Base-by-base conservation (phyloP, 23 tunicate genomes). In the Ciona savignyi region DNA sequence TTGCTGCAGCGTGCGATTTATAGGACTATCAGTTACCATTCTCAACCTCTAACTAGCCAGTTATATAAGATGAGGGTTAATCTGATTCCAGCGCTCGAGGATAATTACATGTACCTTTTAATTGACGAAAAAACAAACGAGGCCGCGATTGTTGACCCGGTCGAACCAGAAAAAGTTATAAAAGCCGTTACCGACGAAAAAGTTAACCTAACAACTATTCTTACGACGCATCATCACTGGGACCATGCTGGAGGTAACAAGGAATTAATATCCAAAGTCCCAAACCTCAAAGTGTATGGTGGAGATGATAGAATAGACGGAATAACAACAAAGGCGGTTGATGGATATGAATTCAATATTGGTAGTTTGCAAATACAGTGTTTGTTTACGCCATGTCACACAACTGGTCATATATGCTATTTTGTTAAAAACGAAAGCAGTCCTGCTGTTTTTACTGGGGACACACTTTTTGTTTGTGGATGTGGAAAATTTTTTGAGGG, bases 401-500 rank as follows among this genome's bases (percentile, higher is more conserved):
- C 98, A 49, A 77, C 80, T 62, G 98, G 98, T 1, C 98, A 93
- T 61, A 81, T 85, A 65, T 84, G 95, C 30, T 95, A 87, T 42
- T 86, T 84, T 64, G 93, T 86, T 56, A 74, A 82, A 23, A 51
- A 64, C 21, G 67, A 72, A 32, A 75, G 78, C 6, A 63, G 34
- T 1, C 84, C 93, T 65, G 82, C 68, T 32, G 98, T 86, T 19
- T 93, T 93, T 35, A 93, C 93, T 23, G 93, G 99, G 22, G 99
- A 95, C 70, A 89, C 99, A 22, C 34, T 95, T 2, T 95, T 95
- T 75, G 66, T 84, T 24, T 82, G 77, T 64, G 99, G 96, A 3
- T 88, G 96, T 78, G 99, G 99, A 1, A 84, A 70, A 68, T 95
- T 95, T 68, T 95, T 95, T 63, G 99, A 95, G 63, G 99, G 99